A percentile compares a stretch with the other conserved stretches of the same genome.
Conservation (phyloP, 2,797 vertebrate species). For the Hemibagrus guttatus region DNA sequence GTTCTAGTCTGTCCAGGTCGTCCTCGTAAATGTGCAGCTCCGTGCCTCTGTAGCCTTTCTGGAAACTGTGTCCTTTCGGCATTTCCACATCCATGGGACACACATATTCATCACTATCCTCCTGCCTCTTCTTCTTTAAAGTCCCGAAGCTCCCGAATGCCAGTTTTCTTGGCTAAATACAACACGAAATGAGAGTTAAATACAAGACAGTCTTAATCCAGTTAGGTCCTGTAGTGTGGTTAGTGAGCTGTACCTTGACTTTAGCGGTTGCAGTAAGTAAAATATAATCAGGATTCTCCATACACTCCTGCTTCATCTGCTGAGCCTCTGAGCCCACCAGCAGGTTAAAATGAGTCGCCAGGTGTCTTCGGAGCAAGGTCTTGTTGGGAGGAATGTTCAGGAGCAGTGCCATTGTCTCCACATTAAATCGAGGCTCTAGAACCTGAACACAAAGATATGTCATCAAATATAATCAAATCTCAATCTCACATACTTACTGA, state of each 20-base stretch:
- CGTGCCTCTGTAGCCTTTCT: slow-evolving; percentile 82
- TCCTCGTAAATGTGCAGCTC: slow-evolving; percentile 91
- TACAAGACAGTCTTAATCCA: not conserved
- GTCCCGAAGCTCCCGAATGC: slow-evolving; percentile 90
- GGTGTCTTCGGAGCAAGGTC: slow-evolving; percentile 90
- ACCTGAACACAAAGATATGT: slow-evolving; percentile 73
- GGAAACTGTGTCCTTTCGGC: slow-evolving; percentile 82
- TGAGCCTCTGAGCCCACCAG: slow-evolving; percentile 91
- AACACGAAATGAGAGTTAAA: not conserved
- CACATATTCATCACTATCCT: slow-evolving; percentile 93
- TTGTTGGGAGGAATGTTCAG: slow-evolving; percentile 98
- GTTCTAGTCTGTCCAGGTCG: slow-evolving; percentile 90
- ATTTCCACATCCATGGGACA: slow-evolving; percentile 97
- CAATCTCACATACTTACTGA: no score
- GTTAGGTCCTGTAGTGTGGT: not conserved
- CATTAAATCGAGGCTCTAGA: slow-evolving; percentile 94
- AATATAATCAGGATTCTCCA: slow-evolving; percentile 90
- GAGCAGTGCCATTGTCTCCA: slow-evolving; percentile 95
- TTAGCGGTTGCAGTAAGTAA: slow-evolving; percentile 93
- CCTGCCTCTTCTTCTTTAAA: slow-evolving; percentile 91
- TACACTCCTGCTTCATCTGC: slow-evolving; percentile 89
- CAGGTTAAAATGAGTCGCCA: slow-evolving; percentile 95
- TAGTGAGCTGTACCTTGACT: slow-evolving; percentile 82
- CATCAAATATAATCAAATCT: not conserved
- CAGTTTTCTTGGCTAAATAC: slow-evolving; percentile 86